A percentile compares a stretch with the other conserved stretches of the same genome.
phyloP scores from a whole-genome alignment of 2,888 invertebrate species.

The Cantharis rustica region DNA sequence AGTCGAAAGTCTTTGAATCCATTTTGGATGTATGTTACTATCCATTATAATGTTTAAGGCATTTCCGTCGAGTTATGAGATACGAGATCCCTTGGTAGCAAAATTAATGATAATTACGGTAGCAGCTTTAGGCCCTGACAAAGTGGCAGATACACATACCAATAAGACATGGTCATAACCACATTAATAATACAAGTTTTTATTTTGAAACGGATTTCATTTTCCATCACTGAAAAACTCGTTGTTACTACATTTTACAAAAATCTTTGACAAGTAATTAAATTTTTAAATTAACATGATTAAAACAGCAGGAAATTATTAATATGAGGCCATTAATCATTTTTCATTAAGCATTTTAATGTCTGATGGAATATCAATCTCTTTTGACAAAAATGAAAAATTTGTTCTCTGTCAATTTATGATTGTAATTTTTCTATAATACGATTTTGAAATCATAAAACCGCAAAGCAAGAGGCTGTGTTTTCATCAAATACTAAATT shows the following conservation, averaged over 20 bases:
- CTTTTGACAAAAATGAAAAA: not conserved
- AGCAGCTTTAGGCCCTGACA: not conserved
- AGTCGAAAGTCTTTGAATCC: not conserved
- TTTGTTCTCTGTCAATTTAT: not conserved
- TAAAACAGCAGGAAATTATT: not conserved
- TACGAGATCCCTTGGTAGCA: too few relatives aligned
- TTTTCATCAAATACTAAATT: too few relatives aligned
- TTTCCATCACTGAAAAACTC: not conserved
- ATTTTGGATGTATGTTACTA: not conserved
- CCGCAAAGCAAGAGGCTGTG: not conserved
- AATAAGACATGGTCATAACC: not conserved
- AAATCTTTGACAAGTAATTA: not conserved
- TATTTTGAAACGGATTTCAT: not conserved
- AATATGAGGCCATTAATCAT: not conserved
- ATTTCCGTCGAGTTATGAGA: too few relatives aligned
- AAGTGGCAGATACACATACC: not conserved
- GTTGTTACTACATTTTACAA: not conserved
- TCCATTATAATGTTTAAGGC: too few relatives aligned
- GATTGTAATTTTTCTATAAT: not conserved
- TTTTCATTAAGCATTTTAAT: not conserved
- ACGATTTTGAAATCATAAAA: not conserved
- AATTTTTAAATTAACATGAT: not conserved
- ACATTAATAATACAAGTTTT: not conserved
- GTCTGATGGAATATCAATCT: not conserved
- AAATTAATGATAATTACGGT: not conserved